Evolutionary conservation across 1,140 invertebrate genomes (phyloP).

Genomic region (Macrobrachium rosenbergii): DNA sequence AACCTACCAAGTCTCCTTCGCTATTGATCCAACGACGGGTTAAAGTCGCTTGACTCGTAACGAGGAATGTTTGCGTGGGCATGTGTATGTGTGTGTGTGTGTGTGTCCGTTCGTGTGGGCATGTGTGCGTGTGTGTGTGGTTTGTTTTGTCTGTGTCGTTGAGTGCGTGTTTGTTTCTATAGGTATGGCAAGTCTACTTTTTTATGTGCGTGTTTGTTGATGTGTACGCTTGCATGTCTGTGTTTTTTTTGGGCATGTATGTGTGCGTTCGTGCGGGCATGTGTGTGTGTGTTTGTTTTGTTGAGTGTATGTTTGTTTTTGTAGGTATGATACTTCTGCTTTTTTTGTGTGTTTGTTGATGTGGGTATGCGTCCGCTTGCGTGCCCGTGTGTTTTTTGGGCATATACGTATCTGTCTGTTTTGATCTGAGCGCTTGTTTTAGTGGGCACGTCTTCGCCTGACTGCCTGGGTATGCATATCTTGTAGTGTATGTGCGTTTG

Average conservation of each 20-base stretch:
- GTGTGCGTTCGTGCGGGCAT: slow-evolving; percentile 13
- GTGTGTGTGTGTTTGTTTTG: neutral
- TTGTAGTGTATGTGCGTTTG: neutral
- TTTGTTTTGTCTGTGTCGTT: neutral
- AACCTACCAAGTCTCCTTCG: no score
- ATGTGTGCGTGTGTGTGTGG: slow-evolving; percentile 3
- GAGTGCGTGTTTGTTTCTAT: neutral
- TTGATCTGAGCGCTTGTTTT: no score
- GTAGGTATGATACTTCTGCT: neutral
- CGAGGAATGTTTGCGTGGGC: no score
- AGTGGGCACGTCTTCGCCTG: no score
- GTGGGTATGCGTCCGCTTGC: neutral
- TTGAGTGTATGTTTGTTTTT: slow-evolving; percentile 29
- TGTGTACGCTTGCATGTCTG: neutral
- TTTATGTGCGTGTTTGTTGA: slow-evolving; percentile 2
- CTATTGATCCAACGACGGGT: no score
- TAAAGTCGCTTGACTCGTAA: no score
- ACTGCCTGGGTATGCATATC: no score
- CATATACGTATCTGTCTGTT: no score
- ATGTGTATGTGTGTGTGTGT: no score
- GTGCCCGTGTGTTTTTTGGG: no score
- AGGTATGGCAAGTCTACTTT: neutral
- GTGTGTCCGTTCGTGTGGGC: no score
- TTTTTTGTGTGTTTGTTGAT: neutral
- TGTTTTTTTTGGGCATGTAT: neutral